phyloP scores from a whole-genome alignment of 2,113 vertebrate genomes.

The Petaurus breviceps region DNA sequence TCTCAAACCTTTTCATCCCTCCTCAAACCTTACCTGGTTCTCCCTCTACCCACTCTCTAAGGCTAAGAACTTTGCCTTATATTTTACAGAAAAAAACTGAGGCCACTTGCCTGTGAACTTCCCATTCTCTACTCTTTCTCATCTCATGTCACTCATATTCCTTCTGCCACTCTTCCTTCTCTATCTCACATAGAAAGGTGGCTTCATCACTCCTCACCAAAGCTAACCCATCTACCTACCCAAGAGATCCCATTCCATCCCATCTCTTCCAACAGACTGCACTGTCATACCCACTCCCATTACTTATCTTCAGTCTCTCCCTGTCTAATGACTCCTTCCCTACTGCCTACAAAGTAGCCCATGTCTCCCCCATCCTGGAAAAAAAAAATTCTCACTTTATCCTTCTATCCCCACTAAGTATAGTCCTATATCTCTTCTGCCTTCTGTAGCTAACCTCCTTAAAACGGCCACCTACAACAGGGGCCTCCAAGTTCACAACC shows the following conservation, averaged over 20 bases:
- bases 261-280: background rate
- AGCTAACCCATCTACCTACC: background rate
- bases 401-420: background rate
- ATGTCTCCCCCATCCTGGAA: background rate
- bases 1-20: no score
- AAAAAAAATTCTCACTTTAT: background rate
- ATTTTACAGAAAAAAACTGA: no score
- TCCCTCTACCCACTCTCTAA: no score
- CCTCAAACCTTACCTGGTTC: no score
- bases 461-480: background rate
- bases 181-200: no score
- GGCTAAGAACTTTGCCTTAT: no score
- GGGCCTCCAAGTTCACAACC: background rate
- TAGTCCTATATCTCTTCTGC: background rate
- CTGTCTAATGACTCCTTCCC: background rate
- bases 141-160: background rate
- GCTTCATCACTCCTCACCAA: background rate
- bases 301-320: background rate
- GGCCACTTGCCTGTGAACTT: no score
- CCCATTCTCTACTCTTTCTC: no score
- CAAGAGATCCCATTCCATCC: background rate
- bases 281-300: background rate
- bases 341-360: background rate
- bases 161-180: background rate
- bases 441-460: background rate